Base-by-base conservation (phyloP, 2,797 vertebrate genomes). In the Nasua narica region DNA sequence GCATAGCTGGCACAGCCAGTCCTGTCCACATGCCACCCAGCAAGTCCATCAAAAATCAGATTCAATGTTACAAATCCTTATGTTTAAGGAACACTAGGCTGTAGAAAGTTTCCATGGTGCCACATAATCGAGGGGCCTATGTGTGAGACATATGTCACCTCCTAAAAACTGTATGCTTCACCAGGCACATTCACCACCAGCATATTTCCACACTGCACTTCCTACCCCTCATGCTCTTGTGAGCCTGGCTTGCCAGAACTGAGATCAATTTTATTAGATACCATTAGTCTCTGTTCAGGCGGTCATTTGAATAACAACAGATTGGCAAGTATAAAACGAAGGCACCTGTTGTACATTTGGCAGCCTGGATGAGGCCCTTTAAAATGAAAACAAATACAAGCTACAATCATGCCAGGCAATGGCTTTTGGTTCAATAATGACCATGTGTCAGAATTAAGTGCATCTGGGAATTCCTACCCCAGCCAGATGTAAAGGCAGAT, bases 401-500 rank as follows among this genome's bases (percentile, higher is more conserved):
- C 95, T 96, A 94, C 93, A 77, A 77, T 90, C 93, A 89, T 97
- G 96, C 98, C 96, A 97, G 95, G 97, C 72, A 90, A 95, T 95
- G 92, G 93, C 90, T 98, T 97, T 97, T 97, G 96, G 94, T 97
- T 97, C 95, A 95, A 40, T 96, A 97, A 98, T 97, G 97, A 96
- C 96, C 98, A 97, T 97, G 97, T 98, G 98, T 98, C 97, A 98
- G 92, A 96, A 97, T 95, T 95, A 98, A 98, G 96, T 95, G 97
- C 96, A 97, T 97, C 93, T 97, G 97, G 97, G 97, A 97, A 98
- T 97, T 93, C 81, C 96, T 88, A 96, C 91, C 95, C 85, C 96
- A 96, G 97, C 96, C 97, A 98, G 97, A 98, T 98, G 95, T 97
- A 97, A 97, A 97, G 97, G 95, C 97, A 98, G 97, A 98, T 98